Evolutionary conservation across 2,113 vertebrate genomes (phyloP).

Genomic region (Brachyistius frenatus): DNA sequence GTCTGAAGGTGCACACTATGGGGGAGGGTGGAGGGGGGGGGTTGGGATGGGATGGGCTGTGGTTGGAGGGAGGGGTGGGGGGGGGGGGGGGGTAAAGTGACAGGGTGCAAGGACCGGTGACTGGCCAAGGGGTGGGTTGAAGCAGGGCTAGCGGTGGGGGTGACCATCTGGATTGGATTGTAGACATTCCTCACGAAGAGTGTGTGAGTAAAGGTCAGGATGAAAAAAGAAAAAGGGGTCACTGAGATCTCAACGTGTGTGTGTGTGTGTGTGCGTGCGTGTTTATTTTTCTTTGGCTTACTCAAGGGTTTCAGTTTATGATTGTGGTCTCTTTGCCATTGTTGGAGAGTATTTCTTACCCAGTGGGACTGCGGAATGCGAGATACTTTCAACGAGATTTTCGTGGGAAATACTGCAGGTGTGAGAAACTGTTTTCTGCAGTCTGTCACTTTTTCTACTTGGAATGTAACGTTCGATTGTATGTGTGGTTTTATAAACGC

Average conservation of each 20-base stretch:
- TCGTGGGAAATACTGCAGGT: constrained; percentile 57
- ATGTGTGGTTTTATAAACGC: constrained; percentile 5
- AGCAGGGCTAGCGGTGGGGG: constrained; percentile 51
- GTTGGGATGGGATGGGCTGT: constrained; percentile 29
- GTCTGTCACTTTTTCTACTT: no score
- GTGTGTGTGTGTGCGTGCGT: constrained; percentile 41
- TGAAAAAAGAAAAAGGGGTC: constrained; percentile 60
- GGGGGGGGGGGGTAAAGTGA: constrained; percentile 38
- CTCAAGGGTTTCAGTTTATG: constrained; percentile 62
- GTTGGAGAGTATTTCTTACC: constrained; percentile 47
- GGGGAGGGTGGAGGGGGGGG: constrained; percentile 22
- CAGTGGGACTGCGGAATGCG: constrained; percentile 52
- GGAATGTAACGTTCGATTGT: constrained; percentile 4
- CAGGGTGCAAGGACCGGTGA: constrained; percentile 50
- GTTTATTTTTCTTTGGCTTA: constrained; percentile 71
- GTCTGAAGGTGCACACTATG: constrained; percentile 64
- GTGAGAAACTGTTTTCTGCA: constrained; percentile 21
- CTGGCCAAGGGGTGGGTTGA: constrained; percentile 41
- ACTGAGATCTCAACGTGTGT: constrained; percentile 54
- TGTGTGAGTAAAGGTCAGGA: constrained; percentile 81
- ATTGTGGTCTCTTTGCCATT: constrained; percentile 61
- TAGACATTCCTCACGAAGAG: constrained; percentile 84
- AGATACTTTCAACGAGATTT: constrained; percentile 38
- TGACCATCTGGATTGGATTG: constrained; percentile 86
- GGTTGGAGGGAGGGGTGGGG: not conserved